Base-by-base conservation (phyloP, 1,140 invertebrate genomes). In the Bombus waltoni region DNA sequence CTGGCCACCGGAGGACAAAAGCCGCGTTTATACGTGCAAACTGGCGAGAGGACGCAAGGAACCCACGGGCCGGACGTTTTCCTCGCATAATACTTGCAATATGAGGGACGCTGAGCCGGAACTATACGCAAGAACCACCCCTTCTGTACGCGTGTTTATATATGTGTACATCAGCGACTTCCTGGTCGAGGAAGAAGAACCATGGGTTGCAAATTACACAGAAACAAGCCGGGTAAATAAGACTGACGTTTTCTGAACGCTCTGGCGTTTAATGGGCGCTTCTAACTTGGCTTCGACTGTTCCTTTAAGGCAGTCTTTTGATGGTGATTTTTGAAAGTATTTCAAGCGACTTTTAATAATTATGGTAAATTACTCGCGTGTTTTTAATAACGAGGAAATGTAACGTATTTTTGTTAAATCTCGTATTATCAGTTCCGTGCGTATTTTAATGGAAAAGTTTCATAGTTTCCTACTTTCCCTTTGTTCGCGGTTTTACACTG, bases 1-100 rank as follows among this genome's bases (percentile, higher is more conserved):
- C 82, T 77, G 75, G 81, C 86, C 76, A 73, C 57, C 62, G 68
- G 25, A 68, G 79, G 86, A 90, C 89, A 90, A 90, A 90, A 90
- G 86, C 86, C 88, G 71, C 80, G 89, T 83, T 90, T 85, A 87
- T 83, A 84, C 79, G 88, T 77, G 88, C 85, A 87, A 87, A 90
- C 85, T 81, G 71, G 65, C 66, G 44, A 53, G 76, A 18, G 81
- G 81, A 76, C 25, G 88, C 88, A 76, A 90, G 88, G 78, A 89
- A 79, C 35, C 84, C 66, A 47, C 57, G 8, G 62, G 9, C 81
- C 82, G 78, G 88, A 83, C 87, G 72, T 83, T 90, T 87, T 79
- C 74, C 38, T 32, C 68, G 70, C 47, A 80, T 79, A 86, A 75
- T 81, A 59, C 73, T 66, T 35, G 65, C 82, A 72, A 87, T 85